Evolutionary conservation across 2,888 invertebrate species (phyloP).

Genomic region (Coleophora deauratella): DNA sequence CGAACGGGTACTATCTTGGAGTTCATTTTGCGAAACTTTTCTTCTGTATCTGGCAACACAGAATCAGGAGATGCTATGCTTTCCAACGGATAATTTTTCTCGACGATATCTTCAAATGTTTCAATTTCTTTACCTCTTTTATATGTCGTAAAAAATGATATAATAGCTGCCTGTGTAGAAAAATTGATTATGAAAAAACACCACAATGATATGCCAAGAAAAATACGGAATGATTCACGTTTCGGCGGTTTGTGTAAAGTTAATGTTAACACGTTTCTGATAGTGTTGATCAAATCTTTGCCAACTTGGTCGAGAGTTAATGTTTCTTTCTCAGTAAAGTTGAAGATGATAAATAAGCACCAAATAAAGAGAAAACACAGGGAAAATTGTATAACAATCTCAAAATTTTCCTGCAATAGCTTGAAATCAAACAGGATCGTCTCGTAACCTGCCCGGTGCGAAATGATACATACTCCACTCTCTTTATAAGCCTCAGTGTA

Average conservation of each 20-base stretch:
- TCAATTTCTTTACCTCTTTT: conserved; percentile 58
- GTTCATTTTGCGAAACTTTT: conserved; percentile 42
- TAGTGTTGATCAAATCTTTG: conserved; percentile 50
- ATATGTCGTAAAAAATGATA: conserved; percentile 54
- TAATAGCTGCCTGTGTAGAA: conserved; percentile 53
- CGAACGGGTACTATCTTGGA: conserved; percentile 37
- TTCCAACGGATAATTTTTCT: conserved; percentile 52
- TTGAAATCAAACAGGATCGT: conserved; percentile 44
- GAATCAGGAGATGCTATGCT: conserved; percentile 60
- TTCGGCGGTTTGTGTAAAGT: conserved; percentile 43
- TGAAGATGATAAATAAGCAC: conserved; percentile 43
- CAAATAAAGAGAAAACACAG: conserved; percentile 47
- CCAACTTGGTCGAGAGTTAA: conserved; percentile 46
- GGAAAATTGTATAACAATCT: conserved; percentile 25
- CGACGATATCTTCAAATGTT: conserved; percentile 55
- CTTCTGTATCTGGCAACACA: conserved; percentile 49
- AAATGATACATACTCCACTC: conserved; percentile 54
- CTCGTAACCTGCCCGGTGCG: conserved; percentile 50
- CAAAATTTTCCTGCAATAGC: conserved; percentile 27
- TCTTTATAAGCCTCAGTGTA: conserved; percentile 42
- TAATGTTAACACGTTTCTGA: conserved; percentile 42
- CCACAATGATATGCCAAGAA: conserved; percentile 49
- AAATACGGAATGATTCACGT: conserved; percentile 42
- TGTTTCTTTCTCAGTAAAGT: conserved; percentile 27
- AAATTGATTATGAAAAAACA: conserved; percentile 58